Percentiles rank a stretch among this genome's conserved stretches.
Conservation (phyloP, 1,140 invertebrate genomes). For the Ips nitidus region DNA sequence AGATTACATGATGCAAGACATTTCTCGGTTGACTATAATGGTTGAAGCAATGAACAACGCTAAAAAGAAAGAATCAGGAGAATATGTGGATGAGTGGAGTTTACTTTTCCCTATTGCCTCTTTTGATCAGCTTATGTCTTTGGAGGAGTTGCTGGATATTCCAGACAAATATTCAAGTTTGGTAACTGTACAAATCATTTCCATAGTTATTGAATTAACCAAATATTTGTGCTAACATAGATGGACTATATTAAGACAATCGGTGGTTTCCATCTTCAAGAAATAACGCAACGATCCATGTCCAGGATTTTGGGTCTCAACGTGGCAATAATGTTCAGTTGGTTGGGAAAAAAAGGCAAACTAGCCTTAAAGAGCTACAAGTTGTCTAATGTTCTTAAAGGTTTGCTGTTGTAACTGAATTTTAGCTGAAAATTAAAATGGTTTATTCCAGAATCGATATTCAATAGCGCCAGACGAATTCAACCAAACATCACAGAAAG, state of each 20-base stretch:
- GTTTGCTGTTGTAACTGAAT: background rate
- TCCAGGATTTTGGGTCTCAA: background rate
- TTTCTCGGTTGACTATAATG: background rate
- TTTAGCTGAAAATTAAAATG: background rate
- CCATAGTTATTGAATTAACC: background rate
- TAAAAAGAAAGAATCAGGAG: background rate
- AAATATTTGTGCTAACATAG: background rate
- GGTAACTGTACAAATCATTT: slow-evolving; percentile 5
- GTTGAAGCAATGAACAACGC: background rate
- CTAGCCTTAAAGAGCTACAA: background rate
- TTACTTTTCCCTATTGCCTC: slow-evolving; percentile 3
- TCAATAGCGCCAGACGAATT: background rate
- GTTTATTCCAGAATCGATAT: slow-evolving; percentile 9
- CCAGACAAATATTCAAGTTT: slow-evolving; percentile 3
- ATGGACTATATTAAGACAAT: slow-evolving; percentile 4
- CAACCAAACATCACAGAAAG: slow-evolving; percentile 4
- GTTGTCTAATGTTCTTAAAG: slow-evolving; percentile 5
- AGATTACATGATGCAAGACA: slow-evolving; percentile 5
- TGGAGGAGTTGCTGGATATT: background rate
- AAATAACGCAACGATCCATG: slow-evolving; percentile 15
- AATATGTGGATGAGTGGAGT: slow-evolving; percentile 4
- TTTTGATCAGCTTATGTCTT: background rate
- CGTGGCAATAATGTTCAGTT: slow-evolving; percentile 4
- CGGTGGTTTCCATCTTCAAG: background rate
- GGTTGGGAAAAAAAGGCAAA: slow-evolving; percentile 14